phyloP scores from a whole-genome alignment of 2,113 vertebrate genomes.

The Campylomormyrus tamandua region DNA sequence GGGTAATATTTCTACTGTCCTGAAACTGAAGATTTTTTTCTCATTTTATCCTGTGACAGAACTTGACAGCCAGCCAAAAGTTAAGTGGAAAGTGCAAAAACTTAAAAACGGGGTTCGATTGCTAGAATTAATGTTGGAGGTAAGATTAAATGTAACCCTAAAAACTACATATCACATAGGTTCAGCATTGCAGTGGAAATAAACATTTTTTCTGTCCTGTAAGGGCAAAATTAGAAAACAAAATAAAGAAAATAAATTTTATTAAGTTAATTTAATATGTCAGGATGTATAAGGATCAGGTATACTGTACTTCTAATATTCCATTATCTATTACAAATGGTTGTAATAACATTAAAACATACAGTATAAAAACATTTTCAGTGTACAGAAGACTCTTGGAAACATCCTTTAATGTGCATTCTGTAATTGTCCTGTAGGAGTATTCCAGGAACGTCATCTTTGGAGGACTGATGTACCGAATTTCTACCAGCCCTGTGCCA shows the following conservation, averaged over 20 bases:
- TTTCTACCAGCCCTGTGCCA: constrained; percentile 23
- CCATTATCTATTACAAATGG: neutral
- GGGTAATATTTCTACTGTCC: neutral
- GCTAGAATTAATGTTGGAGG: constrained; percentile 45
- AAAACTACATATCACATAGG: neutral
- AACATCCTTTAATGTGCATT: neutral
- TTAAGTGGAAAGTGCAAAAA: neutral
- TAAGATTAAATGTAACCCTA: constrained; percentile 28
- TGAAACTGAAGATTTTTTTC: constrained; percentile 1
- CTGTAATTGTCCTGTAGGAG: constrained; percentile 29
- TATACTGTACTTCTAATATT: neutral
- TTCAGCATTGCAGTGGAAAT: neutral
- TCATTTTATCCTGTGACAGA: constrained; percentile 34
- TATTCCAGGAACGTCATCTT: constrained; percentile 20
- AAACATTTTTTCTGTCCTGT: neutral
- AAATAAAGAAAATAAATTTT: neutral
- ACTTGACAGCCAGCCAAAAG: constrained; percentile 36
- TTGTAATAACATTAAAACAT: neutral
- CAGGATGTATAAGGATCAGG: neutral
- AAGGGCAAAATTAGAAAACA: neutral
- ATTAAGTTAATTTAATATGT: neutral
- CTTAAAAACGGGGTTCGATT: constrained; percentile 28
- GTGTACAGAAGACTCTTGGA: neutral
- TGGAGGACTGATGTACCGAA: constrained; percentile 21
- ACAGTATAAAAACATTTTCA: neutral